phyloP scores from a whole-genome alignment of 2,888 invertebrate species.

The Unio pictorum region DNA sequence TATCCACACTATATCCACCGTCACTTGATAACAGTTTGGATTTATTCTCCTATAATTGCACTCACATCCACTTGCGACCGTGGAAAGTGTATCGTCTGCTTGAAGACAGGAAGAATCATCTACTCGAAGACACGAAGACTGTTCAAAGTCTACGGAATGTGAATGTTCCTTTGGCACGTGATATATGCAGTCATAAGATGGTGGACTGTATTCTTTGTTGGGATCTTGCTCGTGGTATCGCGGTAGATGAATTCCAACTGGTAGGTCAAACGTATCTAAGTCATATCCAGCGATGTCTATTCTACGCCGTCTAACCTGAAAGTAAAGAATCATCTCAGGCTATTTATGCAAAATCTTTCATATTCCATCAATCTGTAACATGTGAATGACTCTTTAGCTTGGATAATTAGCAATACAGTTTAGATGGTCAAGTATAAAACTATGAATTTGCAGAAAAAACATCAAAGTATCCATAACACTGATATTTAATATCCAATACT shows the following conservation, averaged over 20 bases:
- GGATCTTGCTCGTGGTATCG: slow-evolving; percentile 50
- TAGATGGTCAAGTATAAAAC: neutral
- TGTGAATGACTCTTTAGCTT: no score
- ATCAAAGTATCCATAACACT: neutral
- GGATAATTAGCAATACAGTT: no score
- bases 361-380: no score
- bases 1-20: slow-evolving; percentile 46
- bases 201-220: slow-evolving; percentile 50
- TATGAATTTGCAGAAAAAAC: neutral
- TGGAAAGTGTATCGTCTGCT: no score
- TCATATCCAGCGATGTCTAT: slow-evolving; percentile 31
- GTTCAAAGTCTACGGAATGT: no score
- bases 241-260: slow-evolving; percentile 57
- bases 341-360: no score
- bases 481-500: no score
- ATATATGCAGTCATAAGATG: slow-evolving; percentile 46
- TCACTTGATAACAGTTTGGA: slow-evolving; percentile 38
- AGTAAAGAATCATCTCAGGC: neutral
- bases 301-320: neutral
- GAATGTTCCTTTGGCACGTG: slow-evolving; percentile 1
- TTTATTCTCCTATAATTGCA: slow-evolving; percentile 2
- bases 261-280: slow-evolving; percentile 52
- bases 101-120: no score
- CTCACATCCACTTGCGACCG: slow-evolving; percentile 1
- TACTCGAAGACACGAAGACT: no score